Percentiles rank a stretch among this genome's conserved stretches.
Evolutionary conservation across 2,888 invertebrate genomes (phyloP).

Genomic region (Branchipolynoe longqiensis): DNA sequence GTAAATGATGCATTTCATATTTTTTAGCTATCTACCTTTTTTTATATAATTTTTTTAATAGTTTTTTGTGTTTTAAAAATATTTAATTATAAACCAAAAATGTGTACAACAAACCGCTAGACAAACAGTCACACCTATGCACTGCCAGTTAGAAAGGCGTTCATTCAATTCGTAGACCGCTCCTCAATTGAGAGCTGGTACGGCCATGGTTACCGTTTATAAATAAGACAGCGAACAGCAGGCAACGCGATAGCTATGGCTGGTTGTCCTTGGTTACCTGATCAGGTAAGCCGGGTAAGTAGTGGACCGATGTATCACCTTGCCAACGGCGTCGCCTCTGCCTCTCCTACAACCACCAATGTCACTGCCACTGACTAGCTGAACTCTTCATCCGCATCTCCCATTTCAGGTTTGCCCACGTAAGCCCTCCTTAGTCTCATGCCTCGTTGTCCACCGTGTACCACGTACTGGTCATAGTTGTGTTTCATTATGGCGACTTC

Average conservation of each 20-base stretch:
- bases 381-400: conserved; percentile 23
- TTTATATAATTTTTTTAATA: too few species aligned
- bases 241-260: conserved; percentile 71
- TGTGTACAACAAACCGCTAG: too few species aligned
- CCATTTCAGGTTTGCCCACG: conserved; percentile 51
- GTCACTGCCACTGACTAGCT: conserved; percentile 56
- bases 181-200: too few species aligned
- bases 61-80: too few species aligned
- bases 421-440: conserved; percentile 27
- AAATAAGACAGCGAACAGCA: too few species aligned
- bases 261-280: conserved; percentile 70
- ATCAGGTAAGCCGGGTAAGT: conserved; percentile 76
- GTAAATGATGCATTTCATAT: too few species aligned
- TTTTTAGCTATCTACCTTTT: too few species aligned
- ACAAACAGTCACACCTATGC: conserved; percentile 56
- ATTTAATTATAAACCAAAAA: too few species aligned
- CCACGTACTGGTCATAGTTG: background rate
- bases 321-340: conserved; percentile 49
- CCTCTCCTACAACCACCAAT: conserved; percentile 49
- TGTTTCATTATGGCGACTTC: background rate
- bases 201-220: too few species aligned
- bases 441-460: conserved; percentile 41
- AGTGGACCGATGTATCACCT: conserved; percentile 64
- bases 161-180: too few species aligned
- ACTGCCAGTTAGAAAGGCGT: too few species aligned